These are phyloP conservation scores for Salticus scenicus DNA, from an alignment of 2,888 invertebrate species.

Conservation along the genomic window DNA sequence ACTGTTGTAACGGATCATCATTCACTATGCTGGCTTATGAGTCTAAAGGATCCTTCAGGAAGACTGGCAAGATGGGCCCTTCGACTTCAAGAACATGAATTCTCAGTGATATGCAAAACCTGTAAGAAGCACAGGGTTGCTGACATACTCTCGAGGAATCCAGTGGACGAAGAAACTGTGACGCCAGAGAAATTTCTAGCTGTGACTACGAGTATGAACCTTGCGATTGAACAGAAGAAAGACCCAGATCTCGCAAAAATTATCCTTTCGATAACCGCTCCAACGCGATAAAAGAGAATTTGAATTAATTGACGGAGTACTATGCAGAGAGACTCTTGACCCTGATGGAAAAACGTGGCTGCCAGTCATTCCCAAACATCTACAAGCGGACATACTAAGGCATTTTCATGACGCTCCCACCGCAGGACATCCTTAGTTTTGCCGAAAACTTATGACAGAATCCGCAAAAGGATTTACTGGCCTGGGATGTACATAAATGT, in stretches of 20 bases:
- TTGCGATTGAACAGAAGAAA: neutral
- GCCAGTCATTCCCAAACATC: slow-evolving; percentile 13
- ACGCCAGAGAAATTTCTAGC: neutral
- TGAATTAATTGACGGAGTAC: neutral
- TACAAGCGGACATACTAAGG: neutral
- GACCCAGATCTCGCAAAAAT: neutral
- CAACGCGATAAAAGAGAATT: neutral
- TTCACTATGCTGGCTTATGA: slow-evolving; percentile 74
- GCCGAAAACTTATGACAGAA: slow-evolving; percentile 17
- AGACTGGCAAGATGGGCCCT: slow-evolving; percentile 77
- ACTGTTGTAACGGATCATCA: slow-evolving; percentile 72
- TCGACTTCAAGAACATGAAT: slow-evolving; percentile 74
- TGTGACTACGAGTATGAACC: neutral
- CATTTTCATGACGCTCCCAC: slow-evolving; percentile 47
- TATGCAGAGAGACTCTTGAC: slow-evolving; percentile 4
- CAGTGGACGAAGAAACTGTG: neutral
- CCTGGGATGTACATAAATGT: slow-evolving; percentile 24
- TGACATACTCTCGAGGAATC: slow-evolving; percentile 1
- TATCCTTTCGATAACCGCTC: neutral
- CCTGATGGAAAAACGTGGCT: neutral
- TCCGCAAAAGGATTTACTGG: slow-evolving; percentile 17
- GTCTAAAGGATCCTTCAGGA: slow-evolving; percentile 75
- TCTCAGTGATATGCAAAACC: slow-evolving; percentile 72
- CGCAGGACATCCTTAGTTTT: slow-evolving; percentile 47
- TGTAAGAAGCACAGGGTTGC: slow-evolving; percentile 13